Evolutionary conservation across 53 echinoderm and acorn worm species (phyloP), one percentile per base, ranked within the genome.

Genomic region (Astropecten irregularis): DNA sequence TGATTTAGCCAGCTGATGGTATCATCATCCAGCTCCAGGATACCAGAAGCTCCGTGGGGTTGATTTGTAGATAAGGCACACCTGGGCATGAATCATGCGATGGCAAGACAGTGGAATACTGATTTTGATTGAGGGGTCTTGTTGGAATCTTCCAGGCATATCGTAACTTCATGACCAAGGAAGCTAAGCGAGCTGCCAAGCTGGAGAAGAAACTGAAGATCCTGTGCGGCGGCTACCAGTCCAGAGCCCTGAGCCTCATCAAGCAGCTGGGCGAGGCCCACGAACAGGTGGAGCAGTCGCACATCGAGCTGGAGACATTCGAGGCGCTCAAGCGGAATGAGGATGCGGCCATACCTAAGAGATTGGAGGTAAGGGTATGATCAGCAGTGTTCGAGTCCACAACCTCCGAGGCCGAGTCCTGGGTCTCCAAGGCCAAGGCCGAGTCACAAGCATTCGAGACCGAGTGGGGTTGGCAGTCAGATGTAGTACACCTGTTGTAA

Each of bases 181-280:
- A 95, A 49, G 95, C 95, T 35, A 95, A 95, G 81, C 81, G 85
- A 19, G 95, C 95, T 22, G 95, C 95, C 29, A 93, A 93, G 79
- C 74, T 95, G 54, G 95, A 95, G 81, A 95, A 95, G 89, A 95
- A 95, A 66, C 84, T 95, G 77, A 95, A 95, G 88, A 76, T 95
- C 28, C 51, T 95, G 19, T 88, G 93, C 14, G 95, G 95, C 7
- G 95, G 95, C 39, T 95, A 95, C 86, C 95, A 95, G 73, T 93
- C 93, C 19, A 59, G 95, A 21, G 86, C 93, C 40, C 91, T 93
- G 81, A 86, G 91, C 25, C 93, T 95, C 40, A 87, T 88, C 59
- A 95, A 95, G 48, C 95, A 95, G 87, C 69, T 93, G 14, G 92
- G 77, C 9, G 95, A 95, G 29, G 37, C 84, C 42, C 69, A 65